These are phyloP conservation scores for Spondyliosoma cantharus DNA, from an alignment of 2,797 vertebrate genomes.

Conservation along the genomic window DNA sequence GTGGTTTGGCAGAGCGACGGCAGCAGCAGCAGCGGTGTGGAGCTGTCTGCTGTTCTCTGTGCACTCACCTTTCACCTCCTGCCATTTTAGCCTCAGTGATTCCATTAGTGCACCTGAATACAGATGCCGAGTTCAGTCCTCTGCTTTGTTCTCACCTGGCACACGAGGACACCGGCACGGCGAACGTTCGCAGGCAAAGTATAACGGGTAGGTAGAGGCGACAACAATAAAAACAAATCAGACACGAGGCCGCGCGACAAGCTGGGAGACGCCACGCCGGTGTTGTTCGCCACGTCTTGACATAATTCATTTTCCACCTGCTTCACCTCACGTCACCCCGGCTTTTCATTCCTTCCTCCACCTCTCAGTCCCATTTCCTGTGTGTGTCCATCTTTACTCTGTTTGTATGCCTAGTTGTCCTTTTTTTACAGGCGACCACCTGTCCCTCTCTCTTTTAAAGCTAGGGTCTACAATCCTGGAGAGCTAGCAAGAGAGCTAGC, in stretches of 20 bases:
- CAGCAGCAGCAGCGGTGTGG: slow-evolving; percentile 68
- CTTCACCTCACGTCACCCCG: slow-evolving; percentile 56
- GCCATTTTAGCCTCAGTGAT: slow-evolving; percentile 84
- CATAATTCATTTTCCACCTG: slow-evolving; percentile 60
- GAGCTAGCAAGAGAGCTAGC: no score
- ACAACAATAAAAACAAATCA: slow-evolving; percentile 56
- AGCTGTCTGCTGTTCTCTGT: slow-evolving; percentile 78
- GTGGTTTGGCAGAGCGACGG: slow-evolving; percentile 78
- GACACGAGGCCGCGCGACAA: slow-evolving; percentile 59
- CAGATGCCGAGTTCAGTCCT: slow-evolving; percentile 68
- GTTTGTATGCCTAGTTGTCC: not conserved
- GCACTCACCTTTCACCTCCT: slow-evolving; percentile 81
- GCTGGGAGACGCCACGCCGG: slow-evolving; percentile 19
- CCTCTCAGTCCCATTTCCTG: slow-evolving; percentile 17
- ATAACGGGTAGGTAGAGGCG: slow-evolving; percentile 24
- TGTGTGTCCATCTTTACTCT: slow-evolving; percentile 12
- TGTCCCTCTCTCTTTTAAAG: not conserved
- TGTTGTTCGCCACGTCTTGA: slow-evolving; percentile 50
- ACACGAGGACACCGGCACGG: slow-evolving; percentile 57
- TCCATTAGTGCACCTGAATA: slow-evolving; percentile 83
- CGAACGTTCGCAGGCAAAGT: slow-evolving; percentile 45
- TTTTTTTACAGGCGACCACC: not conserved
- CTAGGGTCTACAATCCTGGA: no score
- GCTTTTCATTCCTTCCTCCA: slow-evolving; percentile 20
- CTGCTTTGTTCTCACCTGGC: slow-evolving; percentile 65